Evolutionary conservation across 2,113 vertebrate genomes (phyloP).

Genomic region (Anarhynchus alexandrinus): DNA sequence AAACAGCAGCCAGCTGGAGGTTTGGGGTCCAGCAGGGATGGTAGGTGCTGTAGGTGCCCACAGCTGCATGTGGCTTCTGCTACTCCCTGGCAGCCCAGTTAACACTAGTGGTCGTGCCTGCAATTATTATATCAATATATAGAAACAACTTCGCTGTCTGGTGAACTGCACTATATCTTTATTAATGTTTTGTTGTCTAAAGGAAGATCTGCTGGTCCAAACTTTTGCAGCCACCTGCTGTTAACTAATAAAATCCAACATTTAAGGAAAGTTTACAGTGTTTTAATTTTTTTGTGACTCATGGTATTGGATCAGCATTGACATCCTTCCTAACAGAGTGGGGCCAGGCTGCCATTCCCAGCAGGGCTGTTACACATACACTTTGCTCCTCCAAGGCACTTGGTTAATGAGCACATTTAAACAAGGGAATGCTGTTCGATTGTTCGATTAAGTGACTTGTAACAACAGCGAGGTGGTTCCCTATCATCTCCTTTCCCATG

Average conservation of each 20-base stretch:
- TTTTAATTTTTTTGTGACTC: not conserved
- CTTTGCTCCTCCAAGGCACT: not conserved
- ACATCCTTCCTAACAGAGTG: not conserved
- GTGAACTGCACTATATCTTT: not conserved
- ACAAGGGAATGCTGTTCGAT: not conserved
- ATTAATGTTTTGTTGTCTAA: not conserved
- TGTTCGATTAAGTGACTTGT: not conserved
- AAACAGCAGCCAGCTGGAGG: rapidly evolving
- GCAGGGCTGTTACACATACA: not conserved
- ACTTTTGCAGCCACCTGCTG: not conserved
- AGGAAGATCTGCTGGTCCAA: not conserved
- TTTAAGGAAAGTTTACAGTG: not conserved
- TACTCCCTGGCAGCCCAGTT: not conserved
- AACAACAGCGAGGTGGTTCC: not conserved
- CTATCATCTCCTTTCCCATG: not conserved
- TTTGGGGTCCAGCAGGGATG: not conserved
- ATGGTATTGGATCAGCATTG: not conserved
- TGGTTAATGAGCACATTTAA: not conserved
- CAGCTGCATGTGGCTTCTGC: not conserved
- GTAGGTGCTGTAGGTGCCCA: not conserved
- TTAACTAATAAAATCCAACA: not conserved
- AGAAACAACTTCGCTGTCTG: not conserved
- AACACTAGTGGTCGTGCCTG: not conserved
- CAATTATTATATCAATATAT: not conserved
- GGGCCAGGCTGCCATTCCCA: not conserved